Evolutionary conservation across 2,113 vertebrate genomes (phyloP).

Genomic region (Protomyctophum bolini): DNA sequence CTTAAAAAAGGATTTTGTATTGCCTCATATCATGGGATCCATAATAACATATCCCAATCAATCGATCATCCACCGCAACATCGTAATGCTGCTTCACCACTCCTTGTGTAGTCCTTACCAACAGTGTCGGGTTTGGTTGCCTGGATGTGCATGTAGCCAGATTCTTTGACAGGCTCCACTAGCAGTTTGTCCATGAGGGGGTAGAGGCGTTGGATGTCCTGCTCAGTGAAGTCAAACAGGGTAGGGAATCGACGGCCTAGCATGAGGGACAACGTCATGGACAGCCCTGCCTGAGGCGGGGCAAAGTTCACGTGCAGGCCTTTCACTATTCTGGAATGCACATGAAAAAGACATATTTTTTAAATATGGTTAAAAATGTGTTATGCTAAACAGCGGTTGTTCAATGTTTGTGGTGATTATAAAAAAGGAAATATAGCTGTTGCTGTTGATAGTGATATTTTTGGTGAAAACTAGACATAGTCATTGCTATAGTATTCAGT

Average conservation of each 20-base stretch:
- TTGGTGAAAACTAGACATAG: no score
- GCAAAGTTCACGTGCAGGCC: constrained; percentile 85
- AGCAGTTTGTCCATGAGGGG: constrained; percentile 80
- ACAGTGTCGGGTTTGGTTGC: constrained; percentile 89
- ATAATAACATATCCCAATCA: no score
- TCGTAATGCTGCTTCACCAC: no score
- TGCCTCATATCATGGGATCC: no score
- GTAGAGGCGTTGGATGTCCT: constrained; percentile 74
- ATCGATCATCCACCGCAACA: no score
- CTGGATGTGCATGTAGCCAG: constrained; percentile 90
- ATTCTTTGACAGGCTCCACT: constrained; percentile 71
- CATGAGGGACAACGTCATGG: constrained; percentile 63
- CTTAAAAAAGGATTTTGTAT: no score
- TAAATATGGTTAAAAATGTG: not conserved
- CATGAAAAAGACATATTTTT: not conserved
- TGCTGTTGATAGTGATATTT: no score
- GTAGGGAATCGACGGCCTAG: constrained; percentile 81
- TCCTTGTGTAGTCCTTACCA: constrained; percentile 66
- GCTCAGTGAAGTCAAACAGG: constrained; percentile 79
- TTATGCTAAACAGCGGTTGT: no score
- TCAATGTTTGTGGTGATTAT: no score
- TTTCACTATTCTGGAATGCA: constrained; percentile 75
- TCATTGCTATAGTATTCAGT: no score
- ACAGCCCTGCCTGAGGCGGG: constrained; percentile 40
- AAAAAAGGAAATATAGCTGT: no score